Conservation (phyloP, 2,797 vertebrate genomes). For the Ciconia nigra region DNA sequence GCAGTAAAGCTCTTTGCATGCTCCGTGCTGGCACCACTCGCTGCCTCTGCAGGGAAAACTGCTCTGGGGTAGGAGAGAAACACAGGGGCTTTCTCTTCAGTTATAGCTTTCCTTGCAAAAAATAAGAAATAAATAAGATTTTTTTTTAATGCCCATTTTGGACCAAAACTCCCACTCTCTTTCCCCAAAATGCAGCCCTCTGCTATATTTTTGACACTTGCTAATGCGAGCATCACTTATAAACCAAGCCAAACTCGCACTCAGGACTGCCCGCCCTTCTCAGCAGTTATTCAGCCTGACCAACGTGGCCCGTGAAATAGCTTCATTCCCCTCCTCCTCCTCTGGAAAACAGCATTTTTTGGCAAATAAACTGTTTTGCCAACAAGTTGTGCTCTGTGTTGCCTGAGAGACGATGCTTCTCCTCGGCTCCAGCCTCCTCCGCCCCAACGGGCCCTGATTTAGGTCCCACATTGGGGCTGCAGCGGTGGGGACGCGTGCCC, state of each 20-base stretch:
- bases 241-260: background rate
- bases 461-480: background rate
- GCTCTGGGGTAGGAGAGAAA: background rate
- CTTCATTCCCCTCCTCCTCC: background rate
- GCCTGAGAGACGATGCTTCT: background rate
- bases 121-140: background rate
- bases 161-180: background rate
- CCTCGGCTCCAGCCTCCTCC: background rate
- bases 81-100: background rate
- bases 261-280: background rate
- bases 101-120: background rate
- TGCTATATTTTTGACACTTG: background rate
- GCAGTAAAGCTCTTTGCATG: background rate
- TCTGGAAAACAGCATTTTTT: background rate
- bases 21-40: background rate
- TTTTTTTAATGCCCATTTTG: background rate
- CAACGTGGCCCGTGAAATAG: background rate
- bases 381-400: slow-evolving; percentile 12
- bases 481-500: rapidly evolving
- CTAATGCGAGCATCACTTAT: background rate
- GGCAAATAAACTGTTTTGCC: slow-evolving; percentile 41
- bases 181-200: background rate
- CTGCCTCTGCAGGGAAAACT: background rate
- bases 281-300: background rate
- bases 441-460: rapidly evolving